Percentiles rank a stretch among this genome's conserved stretches.
Evolutionary conservation across 2,797 vertebrate species (phyloP).

Genomic region (Girardinus metallicus): DNA sequence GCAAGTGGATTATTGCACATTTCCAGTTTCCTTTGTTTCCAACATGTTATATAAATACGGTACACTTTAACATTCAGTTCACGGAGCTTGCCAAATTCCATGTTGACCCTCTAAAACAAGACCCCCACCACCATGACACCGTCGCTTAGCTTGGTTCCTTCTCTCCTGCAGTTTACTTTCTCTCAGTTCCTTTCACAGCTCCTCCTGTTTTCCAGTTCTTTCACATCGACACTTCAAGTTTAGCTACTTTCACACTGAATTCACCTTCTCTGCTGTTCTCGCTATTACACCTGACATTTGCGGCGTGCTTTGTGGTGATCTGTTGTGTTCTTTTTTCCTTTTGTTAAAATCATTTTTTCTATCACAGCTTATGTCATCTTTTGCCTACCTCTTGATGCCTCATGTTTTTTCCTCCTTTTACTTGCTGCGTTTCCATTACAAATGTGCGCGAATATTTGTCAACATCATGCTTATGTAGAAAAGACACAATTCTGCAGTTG

Average conservation of each 20-base stretch:
- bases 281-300: constrained; percentile 16
- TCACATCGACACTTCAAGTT: constrained; percentile 31
- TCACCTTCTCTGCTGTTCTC: constrained; percentile 21
- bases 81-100: background rate
- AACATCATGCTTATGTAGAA: no score
- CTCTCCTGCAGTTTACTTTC: background rate
- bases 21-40: background rate
- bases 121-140: background rate
- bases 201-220: constrained; percentile 14
- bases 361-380: constrained; percentile 33
- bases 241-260: constrained; percentile 29
- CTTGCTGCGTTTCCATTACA: no score
- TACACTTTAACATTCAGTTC: background rate
- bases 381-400: constrained; percentile 44
- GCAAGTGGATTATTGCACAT: background rate
- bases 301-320: constrained; percentile 31
- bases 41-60: background rate
- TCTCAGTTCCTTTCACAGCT: constrained; percentile 16
- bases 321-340: constrained; percentile 29
- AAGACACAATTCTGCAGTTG: no score
- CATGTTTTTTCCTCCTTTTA: constrained; percentile 35
- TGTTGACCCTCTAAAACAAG: background rate
- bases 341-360: constrained; percentile 36
- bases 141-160: constrained; percentile 5
- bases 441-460: no score